These are phyloP conservation scores for Saiga tatarica DNA, from an alignment of 2,113 vertebrate species.

Conservation along the genomic window DNA sequence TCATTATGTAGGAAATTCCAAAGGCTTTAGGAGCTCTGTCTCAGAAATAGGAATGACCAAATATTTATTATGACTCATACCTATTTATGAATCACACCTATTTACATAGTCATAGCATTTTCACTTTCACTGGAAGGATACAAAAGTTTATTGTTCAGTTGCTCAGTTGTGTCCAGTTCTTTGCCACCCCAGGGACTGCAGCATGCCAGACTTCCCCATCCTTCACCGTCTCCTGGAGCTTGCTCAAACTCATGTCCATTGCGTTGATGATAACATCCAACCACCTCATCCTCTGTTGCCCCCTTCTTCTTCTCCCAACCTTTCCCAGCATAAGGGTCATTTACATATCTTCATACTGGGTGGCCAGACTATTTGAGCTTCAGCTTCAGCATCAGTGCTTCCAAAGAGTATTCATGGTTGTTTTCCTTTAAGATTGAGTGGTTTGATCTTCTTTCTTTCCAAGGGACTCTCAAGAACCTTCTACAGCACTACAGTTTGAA, in stretches of 20 bases:
- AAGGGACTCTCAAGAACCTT: not conserved
- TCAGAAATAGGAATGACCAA: not conserved
- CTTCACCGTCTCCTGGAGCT: not conserved
- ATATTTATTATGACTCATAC: not conserved
- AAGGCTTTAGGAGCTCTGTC: not conserved
- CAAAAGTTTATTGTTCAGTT: not conserved
- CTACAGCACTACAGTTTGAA: not conserved
- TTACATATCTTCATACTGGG: not conserved
- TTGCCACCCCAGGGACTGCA: not conserved
- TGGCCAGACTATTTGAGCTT: not conserved
- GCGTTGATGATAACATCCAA: not conserved
- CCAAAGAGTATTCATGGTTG: not conserved
- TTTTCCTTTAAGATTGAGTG: not conserved
- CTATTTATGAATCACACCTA: not conserved
- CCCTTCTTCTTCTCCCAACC: not conserved
- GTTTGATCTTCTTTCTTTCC: not conserved
- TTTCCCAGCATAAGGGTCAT: not conserved
- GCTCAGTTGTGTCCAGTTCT: not conserved
- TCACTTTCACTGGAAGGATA: not conserved
- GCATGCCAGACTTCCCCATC: not conserved
- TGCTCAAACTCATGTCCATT: not conserved
- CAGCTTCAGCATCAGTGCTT: not conserved
- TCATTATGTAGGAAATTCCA: not conserved
- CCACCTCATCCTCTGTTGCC: not conserved
- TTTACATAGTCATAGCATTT: not conserved